Evolutionary conservation across 2,113 vertebrate species (phyloP), one percentile per base, ranked within the genome.

Genomic region (Stercorarius parasiticus): DNA sequence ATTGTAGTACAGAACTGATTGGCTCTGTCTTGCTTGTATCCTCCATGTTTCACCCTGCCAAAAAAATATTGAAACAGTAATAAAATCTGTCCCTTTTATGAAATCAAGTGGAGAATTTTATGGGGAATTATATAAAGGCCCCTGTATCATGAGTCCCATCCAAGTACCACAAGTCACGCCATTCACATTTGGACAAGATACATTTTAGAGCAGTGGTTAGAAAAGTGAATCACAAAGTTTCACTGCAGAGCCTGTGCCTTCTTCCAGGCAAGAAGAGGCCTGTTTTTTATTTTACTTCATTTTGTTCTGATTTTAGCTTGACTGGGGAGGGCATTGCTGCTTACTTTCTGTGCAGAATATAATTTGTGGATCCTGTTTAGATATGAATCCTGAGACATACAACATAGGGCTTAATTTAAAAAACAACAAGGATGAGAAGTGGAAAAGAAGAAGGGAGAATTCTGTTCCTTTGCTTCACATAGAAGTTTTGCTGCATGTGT

Each of bases 281-380:
- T 95, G 56, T 20, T 91, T 74, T 90, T 73, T 85, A 64, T 87
- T 95, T 89, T 84, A 47, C n/a, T 87, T 86, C 10, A 69, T 94
- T 96, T 93, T 80, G 7, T 70, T 70, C 71, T 73, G 15, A 11
- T 77, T 94, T 86, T 66, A 74, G 62, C 21, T 74, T 95, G 80
- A 59, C 42, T 88, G 38, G 20, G 27, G 64, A 81, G 32, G 42
- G 43, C 43, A 81, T 69, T 88, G 38, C 66, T 93, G 29, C 50
- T 86, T 90, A 40, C 18, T 93, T 77, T 45, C 45, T 84, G 18
- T 59, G 81, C 50, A 81, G 32, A 71, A 52, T 74, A 50, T n/a
- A 62, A 77, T 65, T 88, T 83, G 30, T 91, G 53, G 16, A 50
- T 85, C 43, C 34, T 56, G 21, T 70, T 88, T 23, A 86, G 73